Percentiles rank a stretch among this genome's conserved stretches.
Evolutionary conservation across 1,140 invertebrate species (phyloP).

Genomic region (honey bee (Apis mellifera)): DNA sequence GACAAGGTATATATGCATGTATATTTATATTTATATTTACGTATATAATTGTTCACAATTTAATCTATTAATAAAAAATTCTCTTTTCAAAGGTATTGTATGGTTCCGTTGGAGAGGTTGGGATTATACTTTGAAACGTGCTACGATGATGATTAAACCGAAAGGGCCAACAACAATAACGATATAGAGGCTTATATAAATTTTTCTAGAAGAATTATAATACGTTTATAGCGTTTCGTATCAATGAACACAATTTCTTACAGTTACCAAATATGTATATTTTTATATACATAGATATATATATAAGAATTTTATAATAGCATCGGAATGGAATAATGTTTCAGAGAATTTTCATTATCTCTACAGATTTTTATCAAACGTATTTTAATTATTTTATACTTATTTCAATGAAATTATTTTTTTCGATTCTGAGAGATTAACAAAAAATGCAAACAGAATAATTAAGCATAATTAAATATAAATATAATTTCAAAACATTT

Average conservation of each 20-base stretch:
- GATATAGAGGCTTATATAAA: not conserved
- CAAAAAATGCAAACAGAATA: not conserved
- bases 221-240: not conserved
- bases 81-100: slow-evolving; percentile 87
- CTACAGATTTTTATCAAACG: not conserved
- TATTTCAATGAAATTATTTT: slow-evolving; percentile 10
- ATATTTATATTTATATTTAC: slow-evolving; percentile 61
- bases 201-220: not conserved
- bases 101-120: slow-evolving; percentile 97
- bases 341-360: not conserved
- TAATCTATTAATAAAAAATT: not conserved
- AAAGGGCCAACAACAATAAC: slow-evolving; percentile 84
- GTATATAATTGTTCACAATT: not conserved
- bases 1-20: slow-evolving; percentile 84
- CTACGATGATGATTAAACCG: slow-evolving; percentile 95
- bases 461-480: not conserved
- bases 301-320: not conserved
- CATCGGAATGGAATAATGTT: not conserved
- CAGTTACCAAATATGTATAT: slow-evolving; percentile 21
- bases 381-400: slow-evolving; percentile 2
- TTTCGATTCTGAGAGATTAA: not conserved
- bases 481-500: too few species aligned
- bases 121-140: slow-evolving; percentile 95
- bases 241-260: not conserved
- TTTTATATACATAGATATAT: not conserved